Conservation (phyloP, 2,113 vertebrate species). For the Porphyrio hochstetteri region DNA sequence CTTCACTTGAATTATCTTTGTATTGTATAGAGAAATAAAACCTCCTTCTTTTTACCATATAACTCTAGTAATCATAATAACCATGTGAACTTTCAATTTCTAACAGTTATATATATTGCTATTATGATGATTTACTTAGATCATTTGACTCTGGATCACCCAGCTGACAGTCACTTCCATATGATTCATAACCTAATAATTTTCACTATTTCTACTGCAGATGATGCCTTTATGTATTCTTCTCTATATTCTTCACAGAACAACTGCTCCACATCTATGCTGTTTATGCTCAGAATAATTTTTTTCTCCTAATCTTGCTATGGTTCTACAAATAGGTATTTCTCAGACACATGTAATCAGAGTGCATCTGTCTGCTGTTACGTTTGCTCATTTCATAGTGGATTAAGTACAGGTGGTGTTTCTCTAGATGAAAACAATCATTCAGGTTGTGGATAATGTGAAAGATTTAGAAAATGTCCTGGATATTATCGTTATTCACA, state of each 20-base stretch:
- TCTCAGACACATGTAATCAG: not conserved
- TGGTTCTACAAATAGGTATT: not conserved
- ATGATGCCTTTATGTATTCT: not conserved
- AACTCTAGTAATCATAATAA: not conserved
- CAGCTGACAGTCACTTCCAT: not conserved
- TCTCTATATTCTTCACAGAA: not conserved
- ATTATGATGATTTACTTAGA: not conserved
- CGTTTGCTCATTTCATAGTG: not conserved
- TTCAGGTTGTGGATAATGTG: not conserved
- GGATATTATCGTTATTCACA: not conserved
- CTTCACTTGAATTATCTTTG: not conserved
- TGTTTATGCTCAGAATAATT: not conserved
- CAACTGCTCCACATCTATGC: not conserved
- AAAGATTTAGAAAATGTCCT: not conserved
- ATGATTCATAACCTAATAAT: not conserved
- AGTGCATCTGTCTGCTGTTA: not conserved
- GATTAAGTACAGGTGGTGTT: not conserved
- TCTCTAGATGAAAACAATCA: not conserved
- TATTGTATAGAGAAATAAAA: not conserved
- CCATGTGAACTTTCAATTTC: not conserved
- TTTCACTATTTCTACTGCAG: not conserved
- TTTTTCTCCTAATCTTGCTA: not conserved
- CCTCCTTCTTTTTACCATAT: not conserved
- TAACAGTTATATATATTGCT: not conserved
- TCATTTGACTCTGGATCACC: not conserved